A percentile compares a stretch with the other conserved stretches of the same genome.
phyloP scores from a whole-genome alignment of 2,113 vertebrate species.

The Dipodomys merriami region DNA sequence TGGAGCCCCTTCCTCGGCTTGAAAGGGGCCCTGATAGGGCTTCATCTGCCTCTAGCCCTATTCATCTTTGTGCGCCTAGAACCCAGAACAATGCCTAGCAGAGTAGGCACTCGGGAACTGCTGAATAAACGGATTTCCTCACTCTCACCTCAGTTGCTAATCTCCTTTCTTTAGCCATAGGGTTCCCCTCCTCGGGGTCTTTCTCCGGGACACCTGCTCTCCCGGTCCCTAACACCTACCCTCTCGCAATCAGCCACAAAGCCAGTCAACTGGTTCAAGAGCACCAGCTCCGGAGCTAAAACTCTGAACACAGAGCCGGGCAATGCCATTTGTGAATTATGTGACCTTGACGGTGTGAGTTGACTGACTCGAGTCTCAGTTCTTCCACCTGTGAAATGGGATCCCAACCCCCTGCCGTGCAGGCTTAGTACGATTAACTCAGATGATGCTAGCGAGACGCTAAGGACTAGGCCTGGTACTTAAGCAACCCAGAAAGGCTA shows the following conservation, averaged over 20 bases:
- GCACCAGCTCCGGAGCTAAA: constrained; percentile 89
- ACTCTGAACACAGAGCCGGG: constrained; percentile 27
- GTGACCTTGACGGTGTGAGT: constrained; percentile 51
- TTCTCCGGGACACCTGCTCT: neutral
- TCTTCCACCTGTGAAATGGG: constrained; percentile 64
- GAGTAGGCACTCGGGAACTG: constrained; percentile 16
- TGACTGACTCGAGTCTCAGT: constrained; percentile 41
- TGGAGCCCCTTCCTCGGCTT: neutral
- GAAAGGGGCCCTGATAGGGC: neutral
- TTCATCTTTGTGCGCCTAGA: constrained; percentile 57
- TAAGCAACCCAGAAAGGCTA: constrained; percentile 43
- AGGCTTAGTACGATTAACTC: constrained; percentile 62
- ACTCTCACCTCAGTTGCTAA: neutral
- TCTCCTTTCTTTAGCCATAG: constrained; percentile 4
- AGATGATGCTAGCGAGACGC: constrained; percentile 78
- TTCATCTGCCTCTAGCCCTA: neutral
- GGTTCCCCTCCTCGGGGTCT: constrained; percentile 24
- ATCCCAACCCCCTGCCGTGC: constrained; percentile 32
- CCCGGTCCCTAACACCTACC: constrained; percentile 42
- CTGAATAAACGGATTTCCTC: constrained; percentile 41
- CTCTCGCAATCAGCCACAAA: constrained; percentile 63
- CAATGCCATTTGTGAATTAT: constrained; percentile 49
- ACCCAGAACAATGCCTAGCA: constrained; percentile 63
- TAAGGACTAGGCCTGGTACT: constrained; percentile 66
- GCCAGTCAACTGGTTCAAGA: constrained; percentile 79